Evolutionary conservation across 2,113 vertebrate genomes (phyloP), one percentile per base, ranked within the genome.

Genomic region (Ranitomeya imitator): DNA sequence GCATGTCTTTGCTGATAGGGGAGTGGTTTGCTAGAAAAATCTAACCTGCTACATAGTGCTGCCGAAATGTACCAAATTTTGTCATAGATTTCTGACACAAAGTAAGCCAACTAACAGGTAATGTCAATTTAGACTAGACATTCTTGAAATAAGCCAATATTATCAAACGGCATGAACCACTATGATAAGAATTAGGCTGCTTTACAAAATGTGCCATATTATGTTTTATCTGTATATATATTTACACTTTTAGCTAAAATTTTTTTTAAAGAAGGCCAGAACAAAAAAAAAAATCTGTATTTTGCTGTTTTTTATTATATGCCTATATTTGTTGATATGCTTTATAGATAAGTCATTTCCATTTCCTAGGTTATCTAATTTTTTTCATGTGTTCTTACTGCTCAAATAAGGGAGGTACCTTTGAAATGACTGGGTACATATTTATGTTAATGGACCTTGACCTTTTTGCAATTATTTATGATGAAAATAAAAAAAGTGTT

Each of bases 361-460:
- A 52, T 76, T 76, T 83, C 80, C 80, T 83, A 78, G 59, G 55
- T 67, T 88, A 88, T 88, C 87, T 78, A 13, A 57, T 78, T 88
- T 88, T 74, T 23, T 88, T 83, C 74, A 82, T 83, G 82, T 82
- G 65, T 76, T 74, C 23, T 78, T 88, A 73, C 71, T 84, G 57
- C 69, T 88, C 87, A 88, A 88, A 88, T 84, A 88, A 88, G 87
- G 87, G 87, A 88, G 87, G 87, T 67, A 67, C 80, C 87, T 84
- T 77, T 18, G 69, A 83, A 77, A 88, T 88, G 60, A 76, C 80
- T 83, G 55, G 61, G 80, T 77, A 88, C 86, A 88, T 88, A 88
- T 88, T 88, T 88, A 88, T 88, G 57, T 59, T 31, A 76, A 76
- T 88, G 86, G 79, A 83, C 86, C 55, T 76, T 88, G 69, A 83